Evolutionary conservation across 2,888 invertebrate genomes (phyloP).

Genomic region (Lasioglossum leucozonium): DNA sequence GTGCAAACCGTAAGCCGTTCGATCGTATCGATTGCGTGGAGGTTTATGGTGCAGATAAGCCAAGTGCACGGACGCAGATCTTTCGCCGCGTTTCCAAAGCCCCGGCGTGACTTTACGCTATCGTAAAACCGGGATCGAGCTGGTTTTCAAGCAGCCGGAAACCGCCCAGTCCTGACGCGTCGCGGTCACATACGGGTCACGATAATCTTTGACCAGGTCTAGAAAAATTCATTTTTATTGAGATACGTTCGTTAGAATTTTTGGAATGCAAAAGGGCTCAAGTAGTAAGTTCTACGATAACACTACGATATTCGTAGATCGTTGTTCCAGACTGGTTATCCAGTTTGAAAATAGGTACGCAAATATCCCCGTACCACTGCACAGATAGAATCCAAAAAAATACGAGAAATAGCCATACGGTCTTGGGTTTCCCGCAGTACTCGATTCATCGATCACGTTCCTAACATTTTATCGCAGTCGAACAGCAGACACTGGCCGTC

Average conservation of each 20-base stretch:
- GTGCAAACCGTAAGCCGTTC: conserved; percentile 57
- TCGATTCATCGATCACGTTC: background rate
- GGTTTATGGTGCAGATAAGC: conserved; percentile 69
- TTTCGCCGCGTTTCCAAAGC: conserved; percentile 56
- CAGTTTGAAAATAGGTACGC: background rate
- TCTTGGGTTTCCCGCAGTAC: background rate
- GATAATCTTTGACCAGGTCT: too few species aligned
- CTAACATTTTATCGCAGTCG: background rate
- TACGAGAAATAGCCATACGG: background rate
- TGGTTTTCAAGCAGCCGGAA: background rate
- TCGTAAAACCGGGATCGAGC: conserved; percentile 61
- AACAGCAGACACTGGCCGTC: background rate
- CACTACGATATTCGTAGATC: too few species aligned
- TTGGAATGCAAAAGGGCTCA: background rate
- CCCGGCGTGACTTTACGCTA: conserved; percentile 65
- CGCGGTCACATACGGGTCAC: background rate
- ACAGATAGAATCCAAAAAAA: background rate
- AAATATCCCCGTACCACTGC: background rate
- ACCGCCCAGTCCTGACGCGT: background rate
- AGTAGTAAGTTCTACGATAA: background rate
- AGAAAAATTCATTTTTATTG: background rate
- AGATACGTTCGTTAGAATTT: background rate
- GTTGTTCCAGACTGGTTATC: background rate
- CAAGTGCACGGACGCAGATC: conserved; percentile 51
- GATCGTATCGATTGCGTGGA: conserved; percentile 41